Evolutionary conservation across 2,888 invertebrate genomes (phyloP).

Genomic region (Lepidocyrtinus sp.): DNA sequence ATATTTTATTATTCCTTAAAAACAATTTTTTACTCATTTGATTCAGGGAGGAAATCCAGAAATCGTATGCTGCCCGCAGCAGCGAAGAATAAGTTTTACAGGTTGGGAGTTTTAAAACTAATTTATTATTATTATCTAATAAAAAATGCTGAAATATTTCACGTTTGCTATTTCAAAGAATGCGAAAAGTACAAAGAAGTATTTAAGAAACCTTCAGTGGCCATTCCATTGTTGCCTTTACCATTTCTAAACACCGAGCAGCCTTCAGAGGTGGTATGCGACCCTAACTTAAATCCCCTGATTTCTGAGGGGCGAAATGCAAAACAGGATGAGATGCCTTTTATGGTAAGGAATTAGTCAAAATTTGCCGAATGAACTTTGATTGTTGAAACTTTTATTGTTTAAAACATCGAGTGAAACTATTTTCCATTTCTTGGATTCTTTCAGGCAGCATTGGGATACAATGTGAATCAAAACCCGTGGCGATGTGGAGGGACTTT

Average conservation of each 20-base stretch:
- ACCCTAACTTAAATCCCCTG: neutral
- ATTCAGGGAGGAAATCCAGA: neutral
- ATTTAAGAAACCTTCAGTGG: neutral
- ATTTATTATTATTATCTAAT: neutral
- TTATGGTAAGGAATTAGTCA: slow-evolving; percentile 29
- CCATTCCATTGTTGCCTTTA: slow-evolving; percentile 12
- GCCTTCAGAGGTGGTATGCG: neutral
- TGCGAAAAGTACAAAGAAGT: neutral
- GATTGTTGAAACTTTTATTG: neutral
- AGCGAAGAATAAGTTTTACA: slow-evolving; percentile 42
- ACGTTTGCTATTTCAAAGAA: neutral
- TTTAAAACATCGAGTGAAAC: neutral
- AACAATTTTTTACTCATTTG: slow-evolving; percentile 14
- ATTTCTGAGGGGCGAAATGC: slow-evolving; percentile 64
- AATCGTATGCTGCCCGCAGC: slow-evolving; percentile 54
- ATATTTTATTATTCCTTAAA: neutral
- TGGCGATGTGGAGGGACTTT: slow-evolving; percentile 67
- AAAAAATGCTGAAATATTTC: no score
- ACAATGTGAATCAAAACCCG: slow-evolving; percentile 22
- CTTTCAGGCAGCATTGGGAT: slow-evolving; percentile 39
- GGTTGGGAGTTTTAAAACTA: slow-evolving; percentile 21
- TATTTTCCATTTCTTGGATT: no score
- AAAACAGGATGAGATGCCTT: slow-evolving; percentile 53
- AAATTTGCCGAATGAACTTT: neutral
- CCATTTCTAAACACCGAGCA: neutral